These are phyloP conservation scores for Chloroceryle aenea DNA, from an alignment of 2,113 vertebrate genomes.

Conservation along the genomic window DNA sequence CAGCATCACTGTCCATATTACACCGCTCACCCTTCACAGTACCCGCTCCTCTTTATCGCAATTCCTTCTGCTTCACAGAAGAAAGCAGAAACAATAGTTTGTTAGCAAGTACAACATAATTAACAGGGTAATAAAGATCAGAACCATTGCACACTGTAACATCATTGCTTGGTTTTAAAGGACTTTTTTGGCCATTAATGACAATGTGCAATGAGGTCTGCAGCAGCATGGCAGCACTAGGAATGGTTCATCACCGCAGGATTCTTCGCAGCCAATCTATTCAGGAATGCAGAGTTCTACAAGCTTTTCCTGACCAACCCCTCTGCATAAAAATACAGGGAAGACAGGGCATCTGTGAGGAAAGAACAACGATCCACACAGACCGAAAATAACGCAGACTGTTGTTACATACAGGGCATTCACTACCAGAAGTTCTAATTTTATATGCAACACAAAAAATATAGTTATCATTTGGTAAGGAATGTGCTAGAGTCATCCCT, in stretches of 20 bases:
- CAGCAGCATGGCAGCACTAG: background rate
- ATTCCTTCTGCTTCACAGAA: background rate
- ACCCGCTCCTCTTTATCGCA: background rate
- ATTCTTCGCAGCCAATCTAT: background rate
- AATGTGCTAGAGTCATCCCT: background rate
- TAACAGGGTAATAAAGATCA: background rate
- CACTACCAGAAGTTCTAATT: background rate
- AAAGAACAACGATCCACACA: background rate
- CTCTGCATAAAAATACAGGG: background rate
- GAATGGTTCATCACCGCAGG: background rate
- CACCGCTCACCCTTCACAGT: background rate
- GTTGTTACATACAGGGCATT: background rate
- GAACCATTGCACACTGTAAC: background rate
- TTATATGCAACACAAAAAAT: background rate
- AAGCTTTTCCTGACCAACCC: background rate
- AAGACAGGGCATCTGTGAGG: background rate
- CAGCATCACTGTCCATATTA: background rate
- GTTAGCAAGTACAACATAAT: background rate
- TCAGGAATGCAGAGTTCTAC: background rate
- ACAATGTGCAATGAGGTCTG: background rate
- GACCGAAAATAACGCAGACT: accelerated
- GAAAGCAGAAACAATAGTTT: background rate
- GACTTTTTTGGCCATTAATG: background rate
- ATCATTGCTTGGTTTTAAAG: background rate
- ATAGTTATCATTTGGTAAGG: background rate